Conservation (phyloP, 2,888 invertebrate genomes). For the Eupithecia subfuscata region DNA sequence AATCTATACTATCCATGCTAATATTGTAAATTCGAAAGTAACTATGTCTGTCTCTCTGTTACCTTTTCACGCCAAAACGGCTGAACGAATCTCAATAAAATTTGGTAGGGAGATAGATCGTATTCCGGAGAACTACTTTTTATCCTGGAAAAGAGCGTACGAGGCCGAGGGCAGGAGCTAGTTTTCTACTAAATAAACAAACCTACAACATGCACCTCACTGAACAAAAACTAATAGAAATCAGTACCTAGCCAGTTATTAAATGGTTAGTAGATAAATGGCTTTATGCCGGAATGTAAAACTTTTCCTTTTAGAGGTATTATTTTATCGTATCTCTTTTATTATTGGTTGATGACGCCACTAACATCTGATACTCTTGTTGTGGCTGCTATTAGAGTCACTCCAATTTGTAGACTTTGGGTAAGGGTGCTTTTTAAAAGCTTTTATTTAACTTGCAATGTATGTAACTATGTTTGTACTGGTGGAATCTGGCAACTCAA, state of each 20-base stretch:
- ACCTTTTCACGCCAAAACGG: no score
- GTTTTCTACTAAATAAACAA: not conserved
- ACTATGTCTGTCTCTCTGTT: no score
- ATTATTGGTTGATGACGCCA: slow-evolving; percentile 21
- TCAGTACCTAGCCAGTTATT: not conserved
- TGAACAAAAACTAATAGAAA: not conserved
- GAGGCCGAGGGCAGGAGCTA: no score
- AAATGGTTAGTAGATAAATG: not conserved
- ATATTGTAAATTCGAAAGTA: no score
- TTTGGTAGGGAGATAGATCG: no score
- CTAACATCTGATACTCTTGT: slow-evolving; percentile 22
- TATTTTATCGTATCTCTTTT: slow-evolving; percentile 14
- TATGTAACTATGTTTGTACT: no score
- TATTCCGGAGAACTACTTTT: no score
- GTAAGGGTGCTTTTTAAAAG: not conserved
- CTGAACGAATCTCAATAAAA: no score
- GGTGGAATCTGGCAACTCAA: no score
- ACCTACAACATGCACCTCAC: not conserved
- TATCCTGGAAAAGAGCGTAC: no score
- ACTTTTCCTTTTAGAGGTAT: not conserved
- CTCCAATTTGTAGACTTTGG: not conserved
- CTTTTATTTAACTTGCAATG: no score
- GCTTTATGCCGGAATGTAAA: slow-evolving; percentile 7
- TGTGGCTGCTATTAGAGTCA: slow-evolving; percentile 18
- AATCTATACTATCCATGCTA: not conserved